Conservation (phyloP, 2,888 invertebrate genomes). For the Xestia sexstrigata region DNA sequence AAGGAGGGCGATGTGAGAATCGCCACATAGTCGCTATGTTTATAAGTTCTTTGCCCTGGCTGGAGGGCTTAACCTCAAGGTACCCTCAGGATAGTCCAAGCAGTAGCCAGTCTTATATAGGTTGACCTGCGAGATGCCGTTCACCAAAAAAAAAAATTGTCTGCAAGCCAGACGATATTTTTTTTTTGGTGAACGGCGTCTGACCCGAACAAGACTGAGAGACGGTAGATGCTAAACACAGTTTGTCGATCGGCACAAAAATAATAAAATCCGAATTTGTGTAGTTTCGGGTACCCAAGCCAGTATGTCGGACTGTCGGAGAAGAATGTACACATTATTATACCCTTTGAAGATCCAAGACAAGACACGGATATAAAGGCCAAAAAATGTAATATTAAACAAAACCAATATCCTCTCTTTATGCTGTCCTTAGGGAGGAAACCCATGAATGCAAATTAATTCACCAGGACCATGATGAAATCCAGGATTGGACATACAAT, state of each 20-base stretch:
- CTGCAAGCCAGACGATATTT: no score
- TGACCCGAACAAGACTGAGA: not conserved
- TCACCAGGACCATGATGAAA: constrained; percentile 31
- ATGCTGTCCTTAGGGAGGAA: not conserved
- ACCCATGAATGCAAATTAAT: constrained; percentile 42
- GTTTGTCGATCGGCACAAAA: not conserved
- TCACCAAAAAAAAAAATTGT: no score
- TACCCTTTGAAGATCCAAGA: not conserved
- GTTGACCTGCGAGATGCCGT: no score
- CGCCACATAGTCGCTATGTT: no score
- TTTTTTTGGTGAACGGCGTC: no score
- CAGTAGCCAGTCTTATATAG: no score
- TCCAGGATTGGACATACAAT: constrained; percentile 17
- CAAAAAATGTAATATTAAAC: not conserved
- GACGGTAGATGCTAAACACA: not conserved
- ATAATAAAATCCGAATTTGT: not conserved
- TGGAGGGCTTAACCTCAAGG: no score
- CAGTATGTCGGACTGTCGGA: not conserved
- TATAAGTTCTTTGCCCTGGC: no score
- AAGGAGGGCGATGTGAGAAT: no score
- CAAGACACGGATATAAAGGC: not conserved
- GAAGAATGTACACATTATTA: not conserved
- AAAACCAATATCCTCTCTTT: not conserved
- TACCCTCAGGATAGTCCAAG: no score
- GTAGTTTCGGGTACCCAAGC: not conserved